phyloP scores from a whole-genome alignment of 92 coral and sea anemone genomes.

The Diadumene lineata region DNA sequence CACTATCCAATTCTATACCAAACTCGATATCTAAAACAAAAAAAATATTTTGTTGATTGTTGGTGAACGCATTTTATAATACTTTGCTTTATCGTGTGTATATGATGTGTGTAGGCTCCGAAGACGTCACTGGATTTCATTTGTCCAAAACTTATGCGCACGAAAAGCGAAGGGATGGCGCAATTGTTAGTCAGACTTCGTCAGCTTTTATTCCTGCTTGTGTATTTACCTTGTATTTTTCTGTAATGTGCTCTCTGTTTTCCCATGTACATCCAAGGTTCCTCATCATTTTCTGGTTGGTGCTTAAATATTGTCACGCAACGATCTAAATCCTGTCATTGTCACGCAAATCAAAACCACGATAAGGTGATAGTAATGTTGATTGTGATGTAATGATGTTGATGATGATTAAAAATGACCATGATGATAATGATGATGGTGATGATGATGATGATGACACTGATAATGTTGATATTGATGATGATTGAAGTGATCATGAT shows the following conservation, averaged over 20 bases:
- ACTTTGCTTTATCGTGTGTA: too few species aligned
- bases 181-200: too few species aligned
- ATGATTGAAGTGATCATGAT: neutral
- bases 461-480: neutral
- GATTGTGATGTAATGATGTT: neutral
- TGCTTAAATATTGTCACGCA: conserved; percentile 93
- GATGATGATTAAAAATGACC: neutral
- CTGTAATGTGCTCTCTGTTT: conserved; percentile 98
- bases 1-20: conserved; percentile 88
- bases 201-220: too few species aligned
- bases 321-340: conserved; percentile 80
- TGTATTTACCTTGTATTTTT: conserved; percentile 68
- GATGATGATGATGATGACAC: neutral
- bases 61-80: too few species aligned
- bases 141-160: neutral
- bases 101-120: too few species aligned
- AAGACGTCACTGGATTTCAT: too few species aligned
- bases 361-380: too few species aligned
- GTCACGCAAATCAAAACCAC: neutral
- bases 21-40: conserved; percentile 66
- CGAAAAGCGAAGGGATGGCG: too few species aligned
- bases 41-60: too few species aligned
- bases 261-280: conserved; percentile 93
- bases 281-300: conserved; percentile 54
- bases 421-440: neutral